Base-by-base conservation (phyloP, 1,140 invertebrate genomes). In the Zophobas morio region DNA sequence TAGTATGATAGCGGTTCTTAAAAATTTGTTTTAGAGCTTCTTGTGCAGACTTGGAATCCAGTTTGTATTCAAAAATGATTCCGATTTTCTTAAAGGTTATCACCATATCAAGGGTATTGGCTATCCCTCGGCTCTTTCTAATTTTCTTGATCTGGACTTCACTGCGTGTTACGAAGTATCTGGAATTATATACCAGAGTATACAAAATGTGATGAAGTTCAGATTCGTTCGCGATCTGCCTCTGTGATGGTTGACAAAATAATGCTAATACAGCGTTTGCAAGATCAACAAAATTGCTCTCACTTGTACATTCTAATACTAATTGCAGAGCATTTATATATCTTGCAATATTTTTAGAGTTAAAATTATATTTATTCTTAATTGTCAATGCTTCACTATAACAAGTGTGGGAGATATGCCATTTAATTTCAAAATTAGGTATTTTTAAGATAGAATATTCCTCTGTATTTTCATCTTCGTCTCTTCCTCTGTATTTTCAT, bases 241-340 rank as follows among this genome's bases (percentile, higher is more conserved):
- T 3, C n/a, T 37, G 37, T 63, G 35, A 6, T 47, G 63, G 3
- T 40, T n/a, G 2, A 46, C 6, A 70, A 40, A 70, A 39, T 70
- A 71, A 36, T 46, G 6, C 70, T 42, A 71, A 46, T 32, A 71
- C 42, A 34, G 42, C 70, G 42, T 71, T 71, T 71, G 70, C 40
- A 49, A 71, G 70, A 71, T 71, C 70, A 70, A 70, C 63, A 63
- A 63, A 63, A 40, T 47, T 20, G 8, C 63, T 47, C 46, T 49
- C 40, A 71, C 70, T 71, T 71, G 46, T 71, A 71, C 49, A 49
- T 71, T 71, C 70, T 71, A 71, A 71, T 71, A 71, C 70, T 71
- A 51, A 71, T 71, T 51, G 3, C 70, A 47, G 70, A 71, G 70
- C 70, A 73, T 53, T 53, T 73, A 73, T 20, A 53, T 53, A 73